Conservation (phyloP, 2,113 vertebrate genomes). For the Barnardius zonarius region DNA sequence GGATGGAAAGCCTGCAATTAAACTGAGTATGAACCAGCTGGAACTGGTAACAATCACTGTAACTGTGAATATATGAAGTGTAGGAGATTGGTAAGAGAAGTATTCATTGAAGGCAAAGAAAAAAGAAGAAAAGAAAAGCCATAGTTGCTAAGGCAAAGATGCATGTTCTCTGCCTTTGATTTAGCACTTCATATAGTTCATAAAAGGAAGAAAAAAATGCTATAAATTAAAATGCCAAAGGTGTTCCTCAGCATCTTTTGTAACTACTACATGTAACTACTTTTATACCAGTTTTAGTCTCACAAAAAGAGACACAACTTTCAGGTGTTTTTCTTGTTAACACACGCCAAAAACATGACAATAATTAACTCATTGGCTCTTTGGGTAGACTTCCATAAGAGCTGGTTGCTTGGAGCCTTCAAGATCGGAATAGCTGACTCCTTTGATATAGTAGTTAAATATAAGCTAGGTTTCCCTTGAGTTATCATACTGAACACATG, state of each 20-base stretch:
- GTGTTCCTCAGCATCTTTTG: not conserved
- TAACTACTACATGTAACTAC: not conserved
- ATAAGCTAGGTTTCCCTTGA: not conserved
- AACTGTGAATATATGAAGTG: not conserved
- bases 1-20: not conserved
- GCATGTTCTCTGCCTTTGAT: not conserved
- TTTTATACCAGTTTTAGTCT: not conserved
- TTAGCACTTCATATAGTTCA: not conserved
- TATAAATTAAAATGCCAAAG: not conserved
- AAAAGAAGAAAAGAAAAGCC: not conserved
- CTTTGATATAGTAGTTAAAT: not conserved
- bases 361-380: not conserved
- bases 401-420: not conserved
- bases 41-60: not conserved
- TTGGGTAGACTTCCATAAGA: not conserved
- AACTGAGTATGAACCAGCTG: not conserved
- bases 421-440: not conserved
- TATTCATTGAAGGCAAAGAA: not conserved
- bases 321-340: not conserved
- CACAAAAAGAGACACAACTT: not conserved
- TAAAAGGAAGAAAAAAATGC: not conserved
- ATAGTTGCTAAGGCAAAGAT: not conserved
- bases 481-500: not conserved
- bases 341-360: not conserved
- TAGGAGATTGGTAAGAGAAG: not conserved